Base-by-base conservation (phyloP, 1,140 invertebrate species). In the Amyelois transitella region DNA sequence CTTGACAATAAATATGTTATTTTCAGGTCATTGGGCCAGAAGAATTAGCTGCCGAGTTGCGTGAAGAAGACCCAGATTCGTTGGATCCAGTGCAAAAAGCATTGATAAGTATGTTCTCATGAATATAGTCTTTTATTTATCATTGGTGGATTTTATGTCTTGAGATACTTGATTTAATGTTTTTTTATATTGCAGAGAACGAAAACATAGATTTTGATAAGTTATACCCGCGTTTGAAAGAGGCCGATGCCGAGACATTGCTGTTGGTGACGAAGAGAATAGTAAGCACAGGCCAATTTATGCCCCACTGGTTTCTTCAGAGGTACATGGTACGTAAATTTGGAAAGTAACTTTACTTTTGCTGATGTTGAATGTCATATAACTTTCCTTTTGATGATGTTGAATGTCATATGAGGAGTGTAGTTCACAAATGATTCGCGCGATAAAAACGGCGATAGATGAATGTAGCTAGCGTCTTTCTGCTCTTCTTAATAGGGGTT, bases 301-400 rank as follows among this genome's bases (percentile, higher is more conserved):
- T 89, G 8, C 88, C 88, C 1, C 76, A 76, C 12, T 89, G 88
- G 88, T 83, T 89, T 53, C 60, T 87, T 5, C 62, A 78, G 22
- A 71, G 77, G 64, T 88, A 85, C 61, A 82, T 88, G 82, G 88
- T 88, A 70, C 69, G 64, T 58, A 50, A 44, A 44, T 49, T 48
- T 49, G 25, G 20, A 38, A n/a, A n/a, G 2, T 4, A 38, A 10
- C 14, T 38, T 38, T n/a, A n/a, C 14, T 38, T 10, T 38, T 38
- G 2, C 32, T 38, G 14, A 4, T 38, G 14, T 38, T 38, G 32
- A 14, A 38, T 28, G 25, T 6, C 12, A 28, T 28, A 28, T 12
- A 28, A n/a, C n/a, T n/a, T n/a, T n/a, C n/a, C n/a, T n/a, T n/a
- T n/a, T n/a, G n/a, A n/a, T n/a, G n/a, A n/a, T n/a, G n/a, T n/a